These are phyloP conservation scores for Sphaeridia pumilis DNA, from an alignment of 2,888 invertebrate genomes.

Conservation along the genomic window DNA sequence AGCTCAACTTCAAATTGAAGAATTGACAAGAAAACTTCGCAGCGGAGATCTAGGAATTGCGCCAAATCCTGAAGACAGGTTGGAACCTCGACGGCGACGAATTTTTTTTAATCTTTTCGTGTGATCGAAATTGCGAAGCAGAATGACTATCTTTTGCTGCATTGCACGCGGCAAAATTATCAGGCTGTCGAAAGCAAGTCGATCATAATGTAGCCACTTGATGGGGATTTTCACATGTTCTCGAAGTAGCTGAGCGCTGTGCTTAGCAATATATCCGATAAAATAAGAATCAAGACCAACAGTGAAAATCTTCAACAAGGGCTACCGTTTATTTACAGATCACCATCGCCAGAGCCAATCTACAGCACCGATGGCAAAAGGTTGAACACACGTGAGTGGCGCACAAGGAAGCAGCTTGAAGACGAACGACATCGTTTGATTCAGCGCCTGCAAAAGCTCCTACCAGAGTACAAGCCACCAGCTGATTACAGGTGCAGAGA, in stretches of 20 bases:
- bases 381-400: constrained; percentile 94
- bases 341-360: constrained; percentile 98
- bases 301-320: constrained; percentile 13
- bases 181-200: too few species aligned
- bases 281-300: too few species aligned
- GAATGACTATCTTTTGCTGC: too few species aligned
- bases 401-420: constrained; percentile 89
- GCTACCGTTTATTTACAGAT: constrained; percentile 50
- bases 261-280: too few species aligned
- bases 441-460: constrained; percentile 69
- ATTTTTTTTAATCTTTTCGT: too few species aligned
- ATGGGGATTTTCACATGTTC: constrained; percentile 9
- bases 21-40: constrained; percentile 95
- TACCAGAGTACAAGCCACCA: constrained; percentile 97
- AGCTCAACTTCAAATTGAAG: constrained; percentile 99
- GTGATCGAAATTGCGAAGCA: too few species aligned
- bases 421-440: constrained; percentile 94
- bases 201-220: too few species aligned
- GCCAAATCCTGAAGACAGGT: constrained; percentile 97
- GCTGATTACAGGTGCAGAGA: constrained; percentile 93
- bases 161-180: too few species aligned
- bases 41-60: constrained; percentile 98
- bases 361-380: constrained; percentile 99
- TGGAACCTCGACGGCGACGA: too few species aligned
- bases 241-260: too few species aligned